These are phyloP conservation scores for Pseudanteris insignis DNA, from an alignment of 2,888 invertebrate species.

Conservation along the genomic window DNA sequence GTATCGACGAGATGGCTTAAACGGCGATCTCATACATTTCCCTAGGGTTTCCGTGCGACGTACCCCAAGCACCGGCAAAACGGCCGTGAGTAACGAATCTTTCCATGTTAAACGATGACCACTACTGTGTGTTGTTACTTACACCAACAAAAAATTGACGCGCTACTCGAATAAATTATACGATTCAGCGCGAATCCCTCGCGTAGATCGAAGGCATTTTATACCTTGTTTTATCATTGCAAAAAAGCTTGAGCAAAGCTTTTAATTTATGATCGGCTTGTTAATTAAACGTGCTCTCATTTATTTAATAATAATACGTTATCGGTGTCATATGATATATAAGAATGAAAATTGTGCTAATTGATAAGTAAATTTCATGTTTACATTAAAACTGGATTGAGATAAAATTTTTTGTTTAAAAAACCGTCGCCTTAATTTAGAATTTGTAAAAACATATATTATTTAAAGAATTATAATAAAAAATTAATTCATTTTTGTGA, in stretches of 20 bases:
- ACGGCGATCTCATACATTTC: conserved; percentile 46
- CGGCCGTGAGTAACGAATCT: conserved; percentile 47
- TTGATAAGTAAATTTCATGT: no score
- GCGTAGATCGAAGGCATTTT: conserved; percentile 38
- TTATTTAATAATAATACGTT: background rate
- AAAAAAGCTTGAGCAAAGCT: conserved; percentile 23
- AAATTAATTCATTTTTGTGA: no score
- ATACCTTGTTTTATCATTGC: conserved; percentile 29
- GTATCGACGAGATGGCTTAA: conserved; percentile 47
- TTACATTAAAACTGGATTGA: no score
- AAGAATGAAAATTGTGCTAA: no score
- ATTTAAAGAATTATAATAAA: no score
- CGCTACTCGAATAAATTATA: conserved; percentile 36
- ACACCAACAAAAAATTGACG: conserved; percentile 37
- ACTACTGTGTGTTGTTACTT: conserved; percentile 39
- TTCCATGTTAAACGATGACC: conserved; percentile 47
- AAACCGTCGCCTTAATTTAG: no score
- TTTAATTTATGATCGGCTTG: conserved; percentile 15
- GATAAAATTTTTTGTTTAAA: no score
- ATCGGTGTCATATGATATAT: no score
- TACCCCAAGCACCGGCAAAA: conserved; percentile 36
- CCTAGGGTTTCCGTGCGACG: conserved; percentile 35
- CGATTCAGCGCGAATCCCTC: conserved; percentile 38
- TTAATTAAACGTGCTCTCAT: background rate
- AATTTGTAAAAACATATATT: no score